Conservation (phyloP, 2,113 vertebrate species). For the Anoura caudifer region DNA sequence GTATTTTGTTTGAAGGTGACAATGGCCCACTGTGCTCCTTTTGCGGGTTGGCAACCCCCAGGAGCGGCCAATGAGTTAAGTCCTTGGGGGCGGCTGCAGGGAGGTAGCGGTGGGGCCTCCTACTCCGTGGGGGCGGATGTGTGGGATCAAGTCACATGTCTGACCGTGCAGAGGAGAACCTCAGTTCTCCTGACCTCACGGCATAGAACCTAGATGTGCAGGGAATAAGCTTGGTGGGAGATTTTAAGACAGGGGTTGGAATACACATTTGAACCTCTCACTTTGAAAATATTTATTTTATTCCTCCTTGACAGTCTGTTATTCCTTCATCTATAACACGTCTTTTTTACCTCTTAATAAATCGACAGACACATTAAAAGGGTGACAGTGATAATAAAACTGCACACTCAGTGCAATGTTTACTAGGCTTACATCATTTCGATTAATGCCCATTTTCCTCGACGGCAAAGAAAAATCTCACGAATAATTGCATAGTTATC, state of each 20-base stretch:
- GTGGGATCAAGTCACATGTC: not conserved
- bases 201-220: not conserved
- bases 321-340: not conserved
- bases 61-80: rapidly evolving
- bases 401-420: not conserved
- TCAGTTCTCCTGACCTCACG: too few relatives aligned
- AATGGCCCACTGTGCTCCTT: not conserved
- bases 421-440: not conserved
- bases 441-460: not conserved
- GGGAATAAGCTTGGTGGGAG: not conserved
- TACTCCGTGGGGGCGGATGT: not conserved
- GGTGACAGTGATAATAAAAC: not conserved
- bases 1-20: not conserved
- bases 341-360: not conserved
- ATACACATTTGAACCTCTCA: not conserved
- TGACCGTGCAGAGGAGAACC: not conserved
- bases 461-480: not conserved
- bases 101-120: too few relatives aligned
- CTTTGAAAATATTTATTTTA: not conserved
- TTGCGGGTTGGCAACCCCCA: not conserved
- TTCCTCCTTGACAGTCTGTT: not conserved
- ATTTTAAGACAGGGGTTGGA: not conserved
- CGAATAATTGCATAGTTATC: not conserved
- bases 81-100: not conserved
- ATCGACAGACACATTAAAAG: not conserved